Base-by-base conservation (phyloP, 2,888 invertebrate genomes). In the Hyles lineata region DNA sequence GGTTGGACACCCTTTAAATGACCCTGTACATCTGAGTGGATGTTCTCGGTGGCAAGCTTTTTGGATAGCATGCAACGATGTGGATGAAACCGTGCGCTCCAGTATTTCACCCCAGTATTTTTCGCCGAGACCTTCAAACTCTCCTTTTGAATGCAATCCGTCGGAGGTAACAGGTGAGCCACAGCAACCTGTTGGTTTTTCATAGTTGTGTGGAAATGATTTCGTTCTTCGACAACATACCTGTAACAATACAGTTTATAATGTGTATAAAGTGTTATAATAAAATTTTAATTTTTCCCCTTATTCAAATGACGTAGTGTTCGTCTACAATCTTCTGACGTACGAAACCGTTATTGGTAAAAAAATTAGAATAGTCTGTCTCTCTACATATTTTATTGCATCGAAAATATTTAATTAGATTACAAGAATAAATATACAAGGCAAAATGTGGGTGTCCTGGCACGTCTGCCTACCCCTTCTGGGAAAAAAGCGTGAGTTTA, bases 81-180 rank as follows among this genome's bases (percentile, higher is more conserved):
- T 96, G 1, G 97, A 97, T 63, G 97, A 97, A 11, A 97, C 96
- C 0, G 97, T 97, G 9, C 97, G 94, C 87, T 97, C 97, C 78
- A 97, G 91, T 82, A 97, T 97, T 92, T 97, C 97, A 32, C 96
- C 96, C 96, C 96, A 96, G 84, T 96, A 96, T 86, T 96, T 96
- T 87, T 96, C 96, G 23, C 96, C 96, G 0, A 96, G 92, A 0
- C 96, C 96, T 83, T 96, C 96, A 77, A 96, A 95, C 83, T 96
- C 96, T 71, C 95, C 95, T 77, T 95, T 95, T 23, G 93, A 92
- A 75, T 93, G 92, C 32, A 94, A 84, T 1, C 93, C 92, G 76
- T 95, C 95, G n/a, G 95, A 95, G 15, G 93, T 92, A 7, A 90
- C 88, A 0, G 95, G 87, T 5, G 95, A 95, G 17, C 93, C 90